Conservation (phyloP, 2,113 vertebrate species). For the Sorex fumeus region DNA sequence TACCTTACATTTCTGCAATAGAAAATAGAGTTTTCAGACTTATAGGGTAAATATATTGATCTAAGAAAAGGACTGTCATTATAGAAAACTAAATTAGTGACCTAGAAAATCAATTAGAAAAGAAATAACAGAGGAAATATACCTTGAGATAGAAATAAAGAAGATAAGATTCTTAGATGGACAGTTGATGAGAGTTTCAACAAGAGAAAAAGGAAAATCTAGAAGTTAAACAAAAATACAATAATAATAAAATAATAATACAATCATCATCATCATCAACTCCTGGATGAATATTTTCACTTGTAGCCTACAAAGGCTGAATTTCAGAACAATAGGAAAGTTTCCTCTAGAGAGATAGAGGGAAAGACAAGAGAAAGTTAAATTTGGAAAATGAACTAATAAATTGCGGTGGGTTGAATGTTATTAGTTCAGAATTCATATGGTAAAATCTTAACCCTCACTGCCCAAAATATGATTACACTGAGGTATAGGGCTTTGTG, state of each 20-base stretch:
- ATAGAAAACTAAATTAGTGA: conserved; percentile 36
- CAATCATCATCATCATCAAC: background rate
- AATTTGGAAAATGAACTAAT: conserved; percentile 11
- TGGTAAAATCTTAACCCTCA: background rate
- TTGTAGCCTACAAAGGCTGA: background rate
- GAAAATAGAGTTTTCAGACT: conserved; percentile 38
- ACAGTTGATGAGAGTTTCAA: background rate
- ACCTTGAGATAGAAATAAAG: conserved; percentile 16
- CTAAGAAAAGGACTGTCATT: background rate
- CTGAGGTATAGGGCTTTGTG: background rate
- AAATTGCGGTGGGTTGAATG: background rate
- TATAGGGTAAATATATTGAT: background rate
- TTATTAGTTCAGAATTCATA: background rate
- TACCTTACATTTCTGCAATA: background rate
- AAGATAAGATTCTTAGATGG: background rate
- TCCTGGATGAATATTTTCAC: background rate
- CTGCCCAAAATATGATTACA: background rate
- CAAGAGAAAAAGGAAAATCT: background rate
- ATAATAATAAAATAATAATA: no score
- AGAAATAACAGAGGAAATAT: conserved; percentile 42
- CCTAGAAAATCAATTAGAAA: conserved; percentile 32
- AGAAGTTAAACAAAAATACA: conserved; percentile 1
- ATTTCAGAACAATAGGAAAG: background rate
- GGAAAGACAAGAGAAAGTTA: background rate
- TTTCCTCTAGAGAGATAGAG: background rate